Evolutionary conservation across 1,140 invertebrate species (phyloP), one percentile per base, ranked within the genome.

Genomic region (Sarcophaga peregrina): DNA sequence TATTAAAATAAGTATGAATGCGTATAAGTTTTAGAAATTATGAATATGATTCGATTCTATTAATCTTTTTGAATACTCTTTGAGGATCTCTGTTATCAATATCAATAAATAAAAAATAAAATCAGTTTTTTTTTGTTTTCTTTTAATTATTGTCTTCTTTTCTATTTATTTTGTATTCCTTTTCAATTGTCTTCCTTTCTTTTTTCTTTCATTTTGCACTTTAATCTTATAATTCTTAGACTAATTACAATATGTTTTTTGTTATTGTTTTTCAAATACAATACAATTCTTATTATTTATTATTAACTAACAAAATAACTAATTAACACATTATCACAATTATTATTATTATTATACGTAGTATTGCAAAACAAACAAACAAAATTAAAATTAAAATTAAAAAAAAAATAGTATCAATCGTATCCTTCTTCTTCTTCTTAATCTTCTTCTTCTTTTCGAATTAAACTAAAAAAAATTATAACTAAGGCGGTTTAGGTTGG

Each of bases 281-380:
- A 25, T 72, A 25, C n/a, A 20, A 72, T 20, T 72, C 7, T 72
- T 72, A 17, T 72, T 50, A 78, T 50, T n/a, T 78, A 78, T 50
- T 78, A 48, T 78, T 11, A 78, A 48, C 62, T 68, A 68, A 68
- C 62, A 68, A 68, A 68, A 20, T 20, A 68, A n/a, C 20, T 10
- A 46, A 45, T 74, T 25, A 78, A 52, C 50, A 78, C 75, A 78
- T 78, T 78, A 78, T 78, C 75, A 78, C 75, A 78, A 78, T 50
- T 47, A 78, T 20, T 72, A 72, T 72, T 52, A 78, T 50, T 47
- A 78, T 20, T 72, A 72, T 72, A 50, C 11, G 15, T 15, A 78
- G 15, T 78, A 78, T 78, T 78, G 75, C 75, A 78, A 50, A 78
- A 48, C 37, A 50, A 50, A 78, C 75, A 78, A 47, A 8, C 25